Base-by-base conservation (phyloP, 2,888 invertebrate species). In the Asteroscopus sphinx region DNA sequence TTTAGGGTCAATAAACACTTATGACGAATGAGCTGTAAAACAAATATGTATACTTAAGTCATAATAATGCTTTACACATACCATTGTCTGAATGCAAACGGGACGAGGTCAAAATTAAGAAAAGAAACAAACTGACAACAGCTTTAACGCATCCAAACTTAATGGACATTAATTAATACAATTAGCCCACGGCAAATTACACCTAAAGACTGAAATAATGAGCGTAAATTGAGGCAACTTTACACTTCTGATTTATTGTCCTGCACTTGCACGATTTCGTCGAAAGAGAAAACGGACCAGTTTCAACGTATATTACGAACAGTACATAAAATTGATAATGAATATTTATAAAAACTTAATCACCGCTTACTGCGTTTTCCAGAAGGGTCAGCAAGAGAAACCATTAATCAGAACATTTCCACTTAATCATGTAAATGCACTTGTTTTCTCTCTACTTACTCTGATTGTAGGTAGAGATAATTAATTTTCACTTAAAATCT, bases 201-300 rank as follows among this genome's bases (percentile, higher is more conserved):
- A 88, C 89, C 87, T 90, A 90, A 86, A 88, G 85, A 89, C 89
- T 88, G 86, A 89, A 89, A 92, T 94, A 94, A 94, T 93, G 92
- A 93, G 91, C 88, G 88, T 87, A 90, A 93, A 93, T 93, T 90
- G 92, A 92, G 90, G 87, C 89, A 88, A 89, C 93, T 94, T 93
- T 93, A 91, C 93, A 93, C 93, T 91, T 91, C 89, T 93, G 93
- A 94, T 94, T 94, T 94, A 94, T 93, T 93, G 91, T 92, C 87
- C 83, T 87, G 89, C 89, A 89, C 91, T 90, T 90, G 91, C 84
- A 83, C 84, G 89, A 90, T 90, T 94, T 93, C 93, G 92, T 74
- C 89, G 93, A 93, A 94, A 93, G 93, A 93, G 93, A 93, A 93
- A 94, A 92, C 93, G 82, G 91, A 91, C 93, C 92, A 92, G 92